Percentiles rank a stretch among this genome's conserved stretches.
These are phyloP conservation scores for Matsumurasca onukii DNA, from an alignment of 1,140 invertebrate genomes.

Conservation along the genomic window DNA sequence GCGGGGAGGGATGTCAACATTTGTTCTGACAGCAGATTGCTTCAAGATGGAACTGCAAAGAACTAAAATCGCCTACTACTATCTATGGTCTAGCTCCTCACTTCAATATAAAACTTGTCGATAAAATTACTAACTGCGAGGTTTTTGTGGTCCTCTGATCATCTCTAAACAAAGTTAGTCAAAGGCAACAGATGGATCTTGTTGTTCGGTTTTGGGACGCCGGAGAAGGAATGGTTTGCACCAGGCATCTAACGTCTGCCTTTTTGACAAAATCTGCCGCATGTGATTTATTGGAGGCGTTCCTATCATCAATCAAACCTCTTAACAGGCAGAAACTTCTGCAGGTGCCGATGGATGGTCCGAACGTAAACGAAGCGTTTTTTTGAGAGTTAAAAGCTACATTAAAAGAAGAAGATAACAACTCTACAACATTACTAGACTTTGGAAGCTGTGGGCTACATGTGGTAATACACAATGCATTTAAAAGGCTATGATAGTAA, in stretches of 20 bases:
- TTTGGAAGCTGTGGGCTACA: slow-evolving; percentile 5
- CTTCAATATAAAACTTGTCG: neutral
- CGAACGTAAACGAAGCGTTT: no score
- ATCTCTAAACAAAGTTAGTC: neutral
- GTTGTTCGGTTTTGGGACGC: no score
- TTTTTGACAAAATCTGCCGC: no score
- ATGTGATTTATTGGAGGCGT: no score
- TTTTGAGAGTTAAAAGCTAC: neutral
- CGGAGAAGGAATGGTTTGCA: no score
- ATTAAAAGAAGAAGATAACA: neutral
- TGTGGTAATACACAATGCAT: neutral
- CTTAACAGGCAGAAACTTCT: no score
- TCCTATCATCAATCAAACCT: no score
- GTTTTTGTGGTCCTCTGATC: neutral
- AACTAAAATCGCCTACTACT: slow-evolving; percentile 27
- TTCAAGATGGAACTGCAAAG: slow-evolving; percentile 8
- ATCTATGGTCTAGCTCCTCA: slow-evolving; percentile 19
- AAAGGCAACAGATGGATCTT: no score
- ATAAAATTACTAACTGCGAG: neutral
- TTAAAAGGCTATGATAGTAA: no score
- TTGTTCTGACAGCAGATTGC: slow-evolving; percentile 20
- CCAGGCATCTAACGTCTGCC: no score
- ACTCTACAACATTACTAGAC: no score
- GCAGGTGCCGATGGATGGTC: no score
- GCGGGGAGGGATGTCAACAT: neutral